A percentile compares a stretch with the other conserved stretches of the same genome.
These are phyloP conservation scores for Gibbula magus DNA, from an alignment of 2,888 invertebrate genomes.

Conservation along the genomic window DNA sequence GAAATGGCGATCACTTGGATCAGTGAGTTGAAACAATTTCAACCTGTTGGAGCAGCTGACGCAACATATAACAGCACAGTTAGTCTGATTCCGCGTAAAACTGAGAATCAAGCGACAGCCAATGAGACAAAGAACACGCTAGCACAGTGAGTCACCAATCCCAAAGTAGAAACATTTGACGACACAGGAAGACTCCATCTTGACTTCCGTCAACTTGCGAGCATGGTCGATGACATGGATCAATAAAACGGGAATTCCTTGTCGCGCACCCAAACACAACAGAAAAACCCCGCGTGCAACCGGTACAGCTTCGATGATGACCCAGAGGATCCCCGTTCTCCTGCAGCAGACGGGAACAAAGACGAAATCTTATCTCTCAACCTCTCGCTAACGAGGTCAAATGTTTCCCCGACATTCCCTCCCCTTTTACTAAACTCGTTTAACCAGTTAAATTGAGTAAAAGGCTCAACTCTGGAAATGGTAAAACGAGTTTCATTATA, in stretches of 20 bases:
- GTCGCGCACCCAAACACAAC: neutral
- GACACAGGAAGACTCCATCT: conserved; percentile 25
- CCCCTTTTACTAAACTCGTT: conserved; percentile 12
- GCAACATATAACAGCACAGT: conserved; percentile 13
- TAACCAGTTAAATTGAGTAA: neutral
- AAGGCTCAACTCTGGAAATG: too few species aligned
- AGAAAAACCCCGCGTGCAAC: neutral
- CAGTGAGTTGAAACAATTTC: conserved; percentile 4
- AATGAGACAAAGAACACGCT: conserved; percentile 67
- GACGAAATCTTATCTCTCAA: conserved; percentile 23
- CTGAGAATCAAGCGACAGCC: conserved; percentile 31
- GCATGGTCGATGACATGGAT: conserved; percentile 11
- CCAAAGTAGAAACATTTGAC: conserved; percentile 19
- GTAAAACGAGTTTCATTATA: too few species aligned
- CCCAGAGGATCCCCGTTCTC: neutral
- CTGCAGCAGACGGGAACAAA: neutral
- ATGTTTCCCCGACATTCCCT: conserved; percentile 6
- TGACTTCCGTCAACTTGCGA: conserved; percentile 8
- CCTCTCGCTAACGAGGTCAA: neutral
- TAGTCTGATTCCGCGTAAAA: neutral
- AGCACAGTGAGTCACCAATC: conserved; percentile 47
- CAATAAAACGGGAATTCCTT: neutral
- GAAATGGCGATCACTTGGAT: too few species aligned
- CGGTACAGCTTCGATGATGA: neutral
- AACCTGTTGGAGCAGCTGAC: conserved; percentile 18